Evolutionary conservation across 2,113 vertebrate species (phyloP), one percentile per base, ranked within the genome.

Genomic region (Desmodus rotundus): DNA sequence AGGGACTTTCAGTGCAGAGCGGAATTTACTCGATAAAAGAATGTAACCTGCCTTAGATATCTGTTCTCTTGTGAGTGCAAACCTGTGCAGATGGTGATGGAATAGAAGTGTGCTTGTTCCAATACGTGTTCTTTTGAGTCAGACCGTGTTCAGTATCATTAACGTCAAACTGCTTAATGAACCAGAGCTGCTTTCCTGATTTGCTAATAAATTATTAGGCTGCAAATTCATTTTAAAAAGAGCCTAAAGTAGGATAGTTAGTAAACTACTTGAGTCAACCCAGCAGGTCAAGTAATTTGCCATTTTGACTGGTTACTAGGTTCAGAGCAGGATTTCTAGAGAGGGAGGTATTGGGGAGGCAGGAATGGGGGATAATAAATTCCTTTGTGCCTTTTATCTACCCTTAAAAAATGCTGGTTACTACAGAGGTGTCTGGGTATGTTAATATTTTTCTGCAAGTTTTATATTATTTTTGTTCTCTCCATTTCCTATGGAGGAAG

Each of bases 401-500:
- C 38, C 33, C 13, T 65, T 56, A 31, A 77, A 85, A 96, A 95
- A 54, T 78, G 16, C 77, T 93, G 68, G 5, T 41, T 36, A 41
- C n/a, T 74, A 65, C 45, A 73, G 50, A 90, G 95, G 14, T 36
- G 10, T 65, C n/a, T 86, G 36, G 9, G 45, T 95, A 68, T 73
- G 72, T 92, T 52, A 74, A 52, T 67, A 8, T 81, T 93, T 87
- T 89, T 83, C 47, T 92, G 28, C 12, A 72, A 70, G 56, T 63
- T 80, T 89, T 87, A 36, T 61, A 19, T 47, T 86, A 54, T 52
- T 74, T 45, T 50, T 54, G 54, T 63, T 68, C 17, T 58, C 20
- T 11, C 28, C 36, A 76, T 84, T 97, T 98, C 96, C 96, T 83
- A 26, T 15, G 65, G 68, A 96, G 96, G 97, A 97, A 98, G 96